Conservation (phyloP, 2,113 vertebrate species). For the Oxyruncus cristatus region DNA sequence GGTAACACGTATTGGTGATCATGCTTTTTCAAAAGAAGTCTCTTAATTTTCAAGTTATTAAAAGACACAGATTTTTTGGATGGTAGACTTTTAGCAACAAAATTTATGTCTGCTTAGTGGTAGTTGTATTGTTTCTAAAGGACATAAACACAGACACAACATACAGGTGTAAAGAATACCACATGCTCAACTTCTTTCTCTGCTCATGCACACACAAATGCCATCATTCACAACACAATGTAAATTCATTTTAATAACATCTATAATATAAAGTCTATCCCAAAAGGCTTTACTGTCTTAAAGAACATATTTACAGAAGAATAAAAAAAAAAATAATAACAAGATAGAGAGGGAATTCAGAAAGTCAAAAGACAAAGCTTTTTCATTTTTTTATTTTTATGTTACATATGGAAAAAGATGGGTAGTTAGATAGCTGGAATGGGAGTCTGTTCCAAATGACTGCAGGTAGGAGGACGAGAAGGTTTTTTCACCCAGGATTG, state of each 20-base stretch:
- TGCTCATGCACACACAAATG: neutral
- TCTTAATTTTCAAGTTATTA: neutral
- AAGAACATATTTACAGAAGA: neutral
- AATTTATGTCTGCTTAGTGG: neutral
- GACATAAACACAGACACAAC: neutral
- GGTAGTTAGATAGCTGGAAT: neutral
- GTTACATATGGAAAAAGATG: neutral
- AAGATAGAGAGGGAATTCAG: neutral
- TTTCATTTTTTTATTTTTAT: neutral
- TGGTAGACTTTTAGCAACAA: neutral
- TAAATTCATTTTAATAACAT: neutral
- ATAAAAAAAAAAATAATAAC: neutral
- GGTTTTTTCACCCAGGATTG: neutral
- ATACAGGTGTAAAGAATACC: neutral
- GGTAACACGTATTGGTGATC: neutral
- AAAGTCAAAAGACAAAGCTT: neutral
- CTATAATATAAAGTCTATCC: neutral
- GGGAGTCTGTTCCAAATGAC: neutral
- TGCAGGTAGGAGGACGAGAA: neutral
- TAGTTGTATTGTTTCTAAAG: neutral
- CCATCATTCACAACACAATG: neutral
- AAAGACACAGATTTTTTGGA: neutral
- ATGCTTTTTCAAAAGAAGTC: neutral
- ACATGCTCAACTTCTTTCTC: neutral
- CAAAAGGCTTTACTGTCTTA: neutral